A percentile compares a stretch with the other conserved stretches of the same genome.
phyloP scores from a whole-genome alignment of 2,888 invertebrate species.

The Argyresthia albistria region DNA sequence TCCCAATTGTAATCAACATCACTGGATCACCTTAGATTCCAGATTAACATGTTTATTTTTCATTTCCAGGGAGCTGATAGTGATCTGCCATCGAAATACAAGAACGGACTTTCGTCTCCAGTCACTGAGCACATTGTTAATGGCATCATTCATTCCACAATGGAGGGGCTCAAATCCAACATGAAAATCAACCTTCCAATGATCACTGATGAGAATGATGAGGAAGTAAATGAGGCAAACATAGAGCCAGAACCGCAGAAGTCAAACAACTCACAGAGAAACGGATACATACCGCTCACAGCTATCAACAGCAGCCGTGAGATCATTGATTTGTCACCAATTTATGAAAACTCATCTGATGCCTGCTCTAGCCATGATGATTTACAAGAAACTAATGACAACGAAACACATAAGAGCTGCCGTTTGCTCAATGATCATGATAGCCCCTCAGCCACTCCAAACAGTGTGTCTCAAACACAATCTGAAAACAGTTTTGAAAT shows the following conservation, averaged over 20 bases:
- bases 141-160: constrained; percentile 56
- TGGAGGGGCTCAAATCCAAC: constrained; percentile 60
- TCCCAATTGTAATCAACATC: neutral
- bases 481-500: constrained; percentile 66
- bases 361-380: constrained; percentile 66
- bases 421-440: constrained; percentile 48
- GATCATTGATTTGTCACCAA: constrained; percentile 61
- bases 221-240: constrained; percentile 46
- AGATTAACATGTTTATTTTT: neutral
- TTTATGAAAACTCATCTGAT: constrained; percentile 66
- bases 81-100: constrained; percentile 54
- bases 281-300: constrained; percentile 52
- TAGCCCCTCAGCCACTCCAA: constrained; percentile 53
- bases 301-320: constrained; percentile 49
- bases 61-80: constrained; percentile 44
- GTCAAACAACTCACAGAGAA: constrained; percentile 35
- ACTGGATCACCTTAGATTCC: neutral
- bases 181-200: constrained; percentile 62
- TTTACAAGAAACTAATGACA: constrained; percentile 41
- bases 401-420: constrained; percentile 45
- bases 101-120: constrained; percentile 58
- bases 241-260: constrained; percentile 24
- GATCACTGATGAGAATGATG: constrained; percentile 64
- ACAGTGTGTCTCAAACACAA: constrained; percentile 60
- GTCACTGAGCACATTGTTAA: constrained; percentile 54